Conservation (phyloP, 2,113 vertebrate species). For the Cephalopterus ornatus region DNA sequence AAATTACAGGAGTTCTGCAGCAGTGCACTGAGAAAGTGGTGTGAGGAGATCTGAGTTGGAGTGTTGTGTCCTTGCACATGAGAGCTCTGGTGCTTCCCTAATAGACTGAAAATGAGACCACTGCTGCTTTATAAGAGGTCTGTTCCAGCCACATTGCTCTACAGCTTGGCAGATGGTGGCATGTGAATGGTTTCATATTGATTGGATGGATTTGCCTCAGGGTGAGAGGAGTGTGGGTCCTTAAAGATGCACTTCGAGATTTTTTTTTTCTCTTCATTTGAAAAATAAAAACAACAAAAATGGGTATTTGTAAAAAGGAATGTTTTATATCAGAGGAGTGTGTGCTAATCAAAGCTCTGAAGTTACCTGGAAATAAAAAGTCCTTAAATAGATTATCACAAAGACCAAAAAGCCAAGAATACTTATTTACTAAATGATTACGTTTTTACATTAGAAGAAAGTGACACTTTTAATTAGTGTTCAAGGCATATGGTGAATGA, state of each 20-base stretch:
- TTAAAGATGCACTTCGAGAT: constrained; percentile 64
- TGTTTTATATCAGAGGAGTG: not conserved
- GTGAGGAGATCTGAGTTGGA: constrained; percentile 50
- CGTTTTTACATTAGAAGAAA: constrained; percentile 76
- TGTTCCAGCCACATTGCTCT: constrained; percentile 81
- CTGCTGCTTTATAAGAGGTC: constrained; percentile 73
- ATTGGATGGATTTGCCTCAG: constrained; percentile 83
- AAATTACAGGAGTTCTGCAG: not conserved
- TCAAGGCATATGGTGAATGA: constrained; percentile 77
- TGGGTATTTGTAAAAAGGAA: not conserved
- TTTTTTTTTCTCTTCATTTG: not conserved
- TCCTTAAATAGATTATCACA: constrained; percentile 70
- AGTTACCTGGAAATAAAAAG: constrained; percentile 66
- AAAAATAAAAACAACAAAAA: not conserved
- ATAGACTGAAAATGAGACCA: constrained; percentile 77
- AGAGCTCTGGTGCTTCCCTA: constrained; percentile 73
- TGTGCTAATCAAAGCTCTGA: constrained; percentile 54
- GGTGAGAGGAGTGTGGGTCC: constrained; percentile 72
- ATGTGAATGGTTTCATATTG: constrained; percentile 91
- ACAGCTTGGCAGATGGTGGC: constrained; percentile 88
- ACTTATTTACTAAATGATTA: constrained; percentile 77
- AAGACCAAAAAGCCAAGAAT: constrained; percentile 65
- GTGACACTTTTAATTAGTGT: constrained; percentile 80
- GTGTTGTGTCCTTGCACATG: constrained; percentile 66
- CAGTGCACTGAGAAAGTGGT: not conserved